phyloP scores from a whole-genome alignment of 2,113 vertebrate genomes.

The Planiliza haematocheilus region DNA sequence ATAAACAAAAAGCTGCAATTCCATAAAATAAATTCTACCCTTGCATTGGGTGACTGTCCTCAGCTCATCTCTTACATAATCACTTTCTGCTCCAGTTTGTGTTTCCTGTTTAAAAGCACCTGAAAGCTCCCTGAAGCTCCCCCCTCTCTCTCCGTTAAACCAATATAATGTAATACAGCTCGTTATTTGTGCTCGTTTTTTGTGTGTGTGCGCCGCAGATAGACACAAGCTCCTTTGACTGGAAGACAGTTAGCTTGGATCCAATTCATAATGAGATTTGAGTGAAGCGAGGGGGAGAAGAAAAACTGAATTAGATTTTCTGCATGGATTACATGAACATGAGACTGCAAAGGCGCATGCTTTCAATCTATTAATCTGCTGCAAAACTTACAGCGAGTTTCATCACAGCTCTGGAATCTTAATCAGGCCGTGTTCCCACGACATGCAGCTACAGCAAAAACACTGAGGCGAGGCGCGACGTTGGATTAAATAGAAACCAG shows the following conservation, averaged over 20 bases:
- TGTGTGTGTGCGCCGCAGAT: constrained; percentile 18
- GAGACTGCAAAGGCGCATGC: constrained; percentile 67
- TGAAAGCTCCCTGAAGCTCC: constrained; percentile 31
- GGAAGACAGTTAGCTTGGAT: constrained; percentile 51
- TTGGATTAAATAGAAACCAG: no score
- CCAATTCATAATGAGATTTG: constrained; percentile 78
- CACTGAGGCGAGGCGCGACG: background rate
- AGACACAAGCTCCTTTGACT: constrained; percentile 72
- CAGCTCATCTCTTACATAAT: constrained; percentile 44
- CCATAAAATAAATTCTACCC: background rate
- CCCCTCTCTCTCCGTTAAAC: constrained; percentile 33
- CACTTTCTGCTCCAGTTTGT: constrained; percentile 29
- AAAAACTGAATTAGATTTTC: constrained; percentile 73
- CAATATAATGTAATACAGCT: constrained; percentile 53
- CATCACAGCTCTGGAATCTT: constrained; percentile 50
- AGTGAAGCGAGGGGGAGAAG: background rate
- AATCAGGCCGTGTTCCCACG: constrained; percentile 33
- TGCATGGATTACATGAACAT: constrained; percentile 62
- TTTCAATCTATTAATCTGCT: constrained; percentile 69
- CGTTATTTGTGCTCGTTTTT: constrained; percentile 44
- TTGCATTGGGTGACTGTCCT: constrained; percentile 9
- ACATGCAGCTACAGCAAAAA: background rate
- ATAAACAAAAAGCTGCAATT: no score
- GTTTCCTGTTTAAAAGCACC: constrained; percentile 46
- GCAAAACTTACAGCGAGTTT: constrained; percentile 40